Base-by-base conservation (phyloP, 2,888 invertebrate species). In the Mongoloraphidia duomilia region DNA sequence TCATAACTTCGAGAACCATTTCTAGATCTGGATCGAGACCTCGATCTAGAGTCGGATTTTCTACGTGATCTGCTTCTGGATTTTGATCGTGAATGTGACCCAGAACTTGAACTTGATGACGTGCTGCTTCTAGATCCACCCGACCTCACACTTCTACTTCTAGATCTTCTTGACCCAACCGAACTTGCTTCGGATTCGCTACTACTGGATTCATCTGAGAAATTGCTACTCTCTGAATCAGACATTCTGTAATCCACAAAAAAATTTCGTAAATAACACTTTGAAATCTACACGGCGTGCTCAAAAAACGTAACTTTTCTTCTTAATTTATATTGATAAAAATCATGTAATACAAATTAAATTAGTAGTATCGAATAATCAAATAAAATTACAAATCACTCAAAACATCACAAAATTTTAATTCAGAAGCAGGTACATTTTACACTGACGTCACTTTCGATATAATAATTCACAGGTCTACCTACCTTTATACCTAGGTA, bases 141-240 rank as follows among this genome's bases (percentile, higher is more conserved):
- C 13, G 74, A 80, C 53, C 59, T 74, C 58, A 73, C 26, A 26
- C 26, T 26, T 26, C 26, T 26, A 26, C 26, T 26, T 26, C 26
- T 26, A 26, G 26, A 26, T 74, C 55, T 74, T 75, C 65, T 50
- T 46, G 67, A 60, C 56, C 68, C 60, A 2, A 62, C 61, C 1
- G 68, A 68, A 35, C 80, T 82, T 14, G 76, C 78, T 35, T 82
- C 81, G 8, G 80, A 82, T 8, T 80, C 82, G 59, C 79, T 81
- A 17, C 9, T 80, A 83, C n/a, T 78, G 17, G 82, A 84, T 58
- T 81, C 83, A 14, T 84, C 86, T 1, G 87, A 86, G 63, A 74
- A 79, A 66, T 81, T 80, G 62, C 84, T 84, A 46, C 71, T 83
- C 65, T 88, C 88, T 0, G 86, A 86, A 63, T 86, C 86, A n/a